A percentile compares a stretch with the other conserved stretches of the same genome.
Conservation (phyloP, 1,140 invertebrate genomes). For the Acyrthosiphon pisum region DNA sequence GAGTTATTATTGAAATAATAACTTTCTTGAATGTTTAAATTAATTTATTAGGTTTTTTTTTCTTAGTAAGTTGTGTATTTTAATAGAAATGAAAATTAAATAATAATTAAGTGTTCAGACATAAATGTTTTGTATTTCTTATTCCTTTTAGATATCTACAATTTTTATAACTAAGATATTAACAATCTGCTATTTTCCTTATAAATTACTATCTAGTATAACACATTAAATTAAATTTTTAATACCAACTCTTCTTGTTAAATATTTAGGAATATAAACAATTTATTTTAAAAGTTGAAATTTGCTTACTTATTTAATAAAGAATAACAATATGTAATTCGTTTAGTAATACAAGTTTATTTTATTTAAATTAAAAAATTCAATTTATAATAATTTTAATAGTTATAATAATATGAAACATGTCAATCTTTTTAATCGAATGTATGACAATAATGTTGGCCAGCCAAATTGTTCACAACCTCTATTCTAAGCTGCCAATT, state of each 20-base stretch:
- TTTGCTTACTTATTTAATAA: not conserved
- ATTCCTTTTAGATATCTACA: not conserved
- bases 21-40: not conserved
- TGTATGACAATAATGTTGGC: constrained; percentile 37
- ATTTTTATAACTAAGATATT: not conserved
- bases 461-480: constrained; percentile 35
- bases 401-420: constrained; percentile 53
- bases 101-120: not conserved
- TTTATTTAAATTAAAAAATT: constrained; percentile 55
- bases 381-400: constrained; percentile 56
- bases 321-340: not conserved
- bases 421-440: constrained; percentile 40
- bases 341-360: constrained; percentile 30
- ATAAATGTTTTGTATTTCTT: not conserved
- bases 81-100: not conserved
- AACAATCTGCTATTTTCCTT: not conserved
- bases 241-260: not conserved
- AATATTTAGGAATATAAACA: not conserved
- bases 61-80: not conserved
- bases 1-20: not conserved
- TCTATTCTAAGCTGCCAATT: constrained; percentile 49
- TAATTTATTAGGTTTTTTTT: not conserved
- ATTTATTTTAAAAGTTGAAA: not conserved
- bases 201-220: not conserved
- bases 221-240: not conserved